A percentile compares a stretch with the other conserved stretches of the same genome.
phyloP scores from a whole-genome alignment of 2,113 vertebrate species.

The Myotis yumanensis region DNA sequence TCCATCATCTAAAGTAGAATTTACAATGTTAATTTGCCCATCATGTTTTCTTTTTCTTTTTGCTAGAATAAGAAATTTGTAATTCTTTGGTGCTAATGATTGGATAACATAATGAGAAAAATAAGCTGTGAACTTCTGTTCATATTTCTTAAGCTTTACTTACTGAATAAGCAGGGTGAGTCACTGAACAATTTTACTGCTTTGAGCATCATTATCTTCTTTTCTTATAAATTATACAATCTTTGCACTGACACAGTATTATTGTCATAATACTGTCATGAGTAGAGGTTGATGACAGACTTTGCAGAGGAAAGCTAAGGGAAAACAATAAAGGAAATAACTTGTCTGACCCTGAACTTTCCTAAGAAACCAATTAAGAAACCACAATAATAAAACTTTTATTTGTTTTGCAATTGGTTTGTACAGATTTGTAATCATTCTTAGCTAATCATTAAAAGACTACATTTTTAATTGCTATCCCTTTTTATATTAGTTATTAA shows the following conservation, averaged over 20 bases:
- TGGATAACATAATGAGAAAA: slow-evolving; percentile 15
- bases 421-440: slow-evolving; percentile 37
- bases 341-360: slow-evolving; percentile 11
- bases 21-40: background rate
- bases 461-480: slow-evolving; percentile 28
- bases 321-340: slow-evolving; percentile 45
- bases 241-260: background rate
- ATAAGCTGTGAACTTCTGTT: background rate
- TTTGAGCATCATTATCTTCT: background rate
- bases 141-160: slow-evolving; percentile 7
- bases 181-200: slow-evolving; percentile 9
- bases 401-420: background rate
- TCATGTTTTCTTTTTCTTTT: background rate
- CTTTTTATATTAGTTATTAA: slow-evolving; percentile 51
- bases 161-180: background rate
- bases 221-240: background rate
- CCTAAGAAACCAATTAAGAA: slow-evolving; percentile 52
- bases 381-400: slow-evolving; percentile 34
- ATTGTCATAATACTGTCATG: slow-evolving; percentile 11
- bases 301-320: background rate
- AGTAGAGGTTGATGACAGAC: slow-evolving; percentile 11
- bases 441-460: slow-evolving; percentile 41
- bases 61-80: slow-evolving; percentile 33
- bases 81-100: background rate
- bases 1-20: background rate